Evolutionary conservation across 1,140 invertebrate genomes (phyloP), one percentile per base, ranked within the genome.

Genomic region (Zaprionus ghesquierei): DNA sequence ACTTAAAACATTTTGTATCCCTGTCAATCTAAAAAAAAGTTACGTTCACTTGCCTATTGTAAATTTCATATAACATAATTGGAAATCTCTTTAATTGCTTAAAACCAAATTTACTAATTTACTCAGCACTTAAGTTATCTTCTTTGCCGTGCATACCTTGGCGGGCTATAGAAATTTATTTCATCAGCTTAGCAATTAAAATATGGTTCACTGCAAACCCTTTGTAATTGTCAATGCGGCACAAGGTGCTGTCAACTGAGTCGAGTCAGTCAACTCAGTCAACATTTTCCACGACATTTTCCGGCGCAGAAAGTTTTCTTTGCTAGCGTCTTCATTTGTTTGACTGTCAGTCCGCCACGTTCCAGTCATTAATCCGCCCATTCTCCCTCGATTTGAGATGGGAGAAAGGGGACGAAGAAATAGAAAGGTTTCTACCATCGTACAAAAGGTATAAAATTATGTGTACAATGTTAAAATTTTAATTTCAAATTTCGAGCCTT

Each of bases 391-490:
- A 46, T 9, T 20, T 2, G 15, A 18, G 33, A 13, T 8, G 15
- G 3, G n/a, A 6, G 35, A 2, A 41, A 6, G 35, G n/a, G 0
- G 1, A n/a, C n/a, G n/a, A n/a, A n/a, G n/a, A 8, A 41, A 59
- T 33, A 20, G 1, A 23, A 65, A 56, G 29, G 22, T 49, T 55
- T 46, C 13, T 12, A 29, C 15, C 13, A 13, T 23, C 33, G 18
- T 33, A 9, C 38, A 38, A 51, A 50, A 59, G 81, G 69, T 70
- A 80, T 82, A 77, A 75, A 90, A 81, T 89, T 79, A 90, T 90
- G 80, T 90, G 75, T 76, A 70, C 75, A 77, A 75, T 54, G 81
- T 53, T 70, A 81, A 90, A 85, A 86, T 90, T 90, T 79, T 89
- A 90, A 90, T 90, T 90, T 78, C 71, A 85, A 84, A 89, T 82